Conservation (phyloP, 2,888 invertebrate species). For the Xanthorhoe spadicearia region DNA sequence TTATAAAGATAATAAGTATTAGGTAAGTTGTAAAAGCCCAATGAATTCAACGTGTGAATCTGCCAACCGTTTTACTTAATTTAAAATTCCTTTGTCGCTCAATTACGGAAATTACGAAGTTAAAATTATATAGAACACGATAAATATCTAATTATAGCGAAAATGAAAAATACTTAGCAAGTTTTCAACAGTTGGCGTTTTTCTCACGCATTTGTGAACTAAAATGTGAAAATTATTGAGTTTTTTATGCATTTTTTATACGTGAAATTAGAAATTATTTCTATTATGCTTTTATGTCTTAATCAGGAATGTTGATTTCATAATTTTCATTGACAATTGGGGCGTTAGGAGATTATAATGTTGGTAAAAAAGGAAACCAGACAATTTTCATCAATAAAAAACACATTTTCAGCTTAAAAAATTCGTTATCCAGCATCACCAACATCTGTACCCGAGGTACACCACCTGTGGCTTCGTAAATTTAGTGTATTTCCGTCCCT, state of each 20-base stretch:
- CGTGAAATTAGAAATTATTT: not conserved
- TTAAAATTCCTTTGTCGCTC: conserved; percentile 20
- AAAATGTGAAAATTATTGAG: conserved; percentile 36
- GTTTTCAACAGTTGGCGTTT: conserved; percentile 43
- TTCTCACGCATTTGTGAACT: conserved; percentile 47
- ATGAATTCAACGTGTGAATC: conserved; percentile 18
- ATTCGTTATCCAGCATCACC: conserved; percentile 51
- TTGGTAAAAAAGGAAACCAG: not conserved
- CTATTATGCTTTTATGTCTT: not conserved
- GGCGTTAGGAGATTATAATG: not conserved
- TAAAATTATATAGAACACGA: conserved; percentile 21
- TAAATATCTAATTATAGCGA: conserved; percentile 22
- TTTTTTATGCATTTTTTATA: not conserved
- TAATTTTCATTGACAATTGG: not conserved
- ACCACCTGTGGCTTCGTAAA: conserved; percentile 84
- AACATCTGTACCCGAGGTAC: conserved; percentile 75
- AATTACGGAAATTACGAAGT: conserved; percentile 26
- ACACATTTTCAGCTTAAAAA: conserved; percentile 28
- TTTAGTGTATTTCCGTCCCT: conserved; percentile 75
- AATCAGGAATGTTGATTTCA: not conserved
- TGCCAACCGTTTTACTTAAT: conserved; percentile 15
- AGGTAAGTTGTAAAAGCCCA: not conserved
- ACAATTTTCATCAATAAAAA: not conserved
- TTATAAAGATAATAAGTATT: too few species aligned
- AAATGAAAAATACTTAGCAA: conserved; percentile 28